Conservation (phyloP, 2,888 invertebrate genomes). For the Drosophila quasianomalipes region DNA sequence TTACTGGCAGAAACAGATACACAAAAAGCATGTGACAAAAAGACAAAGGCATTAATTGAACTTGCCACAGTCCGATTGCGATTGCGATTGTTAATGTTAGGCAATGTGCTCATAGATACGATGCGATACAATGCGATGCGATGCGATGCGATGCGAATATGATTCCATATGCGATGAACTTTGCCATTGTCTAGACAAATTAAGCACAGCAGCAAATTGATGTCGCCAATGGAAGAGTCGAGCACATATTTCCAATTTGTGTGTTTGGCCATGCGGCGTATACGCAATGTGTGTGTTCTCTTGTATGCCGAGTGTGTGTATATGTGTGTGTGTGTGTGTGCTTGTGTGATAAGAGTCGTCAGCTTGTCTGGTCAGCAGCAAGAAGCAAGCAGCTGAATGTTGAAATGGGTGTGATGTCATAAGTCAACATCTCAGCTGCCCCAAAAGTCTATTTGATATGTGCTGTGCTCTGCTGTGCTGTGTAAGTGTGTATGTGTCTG, state of each 20-base stretch:
- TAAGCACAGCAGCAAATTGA: conserved; percentile 64
- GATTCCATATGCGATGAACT: conserved; percentile 62
- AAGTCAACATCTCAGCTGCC: conserved; percentile 77
- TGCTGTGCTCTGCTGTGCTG: background rate
- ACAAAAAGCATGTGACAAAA: conserved; percentile 58
- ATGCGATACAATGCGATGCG: conserved; percentile 33
- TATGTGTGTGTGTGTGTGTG: conserved; percentile 19
- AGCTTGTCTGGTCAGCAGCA: conserved; percentile 66
- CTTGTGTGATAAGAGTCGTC: conserved; percentile 57
- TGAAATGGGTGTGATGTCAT: conserved; percentile 78
- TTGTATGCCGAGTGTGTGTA: conserved; percentile 1
- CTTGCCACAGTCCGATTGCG: conserved; percentile 33
- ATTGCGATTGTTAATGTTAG: conserved; percentile 18
- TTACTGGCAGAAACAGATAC: conserved; percentile 19
- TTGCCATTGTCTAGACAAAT: conserved; percentile 81
- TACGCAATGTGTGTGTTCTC: conserved; percentile 56
- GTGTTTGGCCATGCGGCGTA: conserved; percentile 63
- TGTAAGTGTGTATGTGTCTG: background rate
- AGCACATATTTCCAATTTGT: conserved; percentile 51
- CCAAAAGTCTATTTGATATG: conserved; percentile 51
- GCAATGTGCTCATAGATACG: conserved; percentile 39
- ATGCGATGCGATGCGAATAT: conserved; percentile 31
- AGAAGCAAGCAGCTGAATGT: conserved; percentile 43
- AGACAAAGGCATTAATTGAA: conserved; percentile 62
- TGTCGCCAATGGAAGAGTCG: conserved; percentile 53